phyloP scores from a whole-genome alignment of 2,888 invertebrate genomes.

The Callinectes sapidus region DNA sequence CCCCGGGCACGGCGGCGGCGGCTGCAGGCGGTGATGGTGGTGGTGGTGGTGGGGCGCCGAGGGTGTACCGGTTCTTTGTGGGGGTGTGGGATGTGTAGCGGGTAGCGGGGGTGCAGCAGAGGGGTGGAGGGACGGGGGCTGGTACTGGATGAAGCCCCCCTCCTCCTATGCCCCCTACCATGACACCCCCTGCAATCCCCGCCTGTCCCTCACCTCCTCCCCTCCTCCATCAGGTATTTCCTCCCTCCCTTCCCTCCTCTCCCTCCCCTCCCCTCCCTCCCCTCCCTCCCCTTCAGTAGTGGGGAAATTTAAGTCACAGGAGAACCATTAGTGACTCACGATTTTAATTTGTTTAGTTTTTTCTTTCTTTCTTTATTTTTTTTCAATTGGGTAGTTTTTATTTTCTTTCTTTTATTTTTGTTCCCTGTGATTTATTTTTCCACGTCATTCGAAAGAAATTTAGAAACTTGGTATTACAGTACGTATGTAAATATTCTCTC shows the following conservation, averaged over 20 bases:
- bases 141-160: neutral
- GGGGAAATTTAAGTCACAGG: neutral
- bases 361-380: neutral
- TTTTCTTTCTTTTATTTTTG: neutral
- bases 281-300: neutral
- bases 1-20: neutral
- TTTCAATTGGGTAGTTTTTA: neutral
- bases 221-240: neutral
- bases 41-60: neutral
- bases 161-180: neutral
- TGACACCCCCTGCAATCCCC: neutral
- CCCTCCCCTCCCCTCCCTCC: neutral
- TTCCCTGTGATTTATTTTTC: neutral
- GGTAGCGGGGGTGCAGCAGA: neutral
- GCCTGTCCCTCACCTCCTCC: neutral
- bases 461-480: neutral
- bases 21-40: neutral
- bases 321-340: neutral
- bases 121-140: neutral
- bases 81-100: conserved; percentile 39
- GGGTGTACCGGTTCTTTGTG: neutral
- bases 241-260: neutral
- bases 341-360: too few species aligned
- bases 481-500: neutral
- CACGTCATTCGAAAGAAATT: neutral